A percentile compares a stretch with the other conserved stretches of the same genome.
Conservation (phyloP, 2,888 invertebrate genomes). For the Malacosoma neustria region DNA sequence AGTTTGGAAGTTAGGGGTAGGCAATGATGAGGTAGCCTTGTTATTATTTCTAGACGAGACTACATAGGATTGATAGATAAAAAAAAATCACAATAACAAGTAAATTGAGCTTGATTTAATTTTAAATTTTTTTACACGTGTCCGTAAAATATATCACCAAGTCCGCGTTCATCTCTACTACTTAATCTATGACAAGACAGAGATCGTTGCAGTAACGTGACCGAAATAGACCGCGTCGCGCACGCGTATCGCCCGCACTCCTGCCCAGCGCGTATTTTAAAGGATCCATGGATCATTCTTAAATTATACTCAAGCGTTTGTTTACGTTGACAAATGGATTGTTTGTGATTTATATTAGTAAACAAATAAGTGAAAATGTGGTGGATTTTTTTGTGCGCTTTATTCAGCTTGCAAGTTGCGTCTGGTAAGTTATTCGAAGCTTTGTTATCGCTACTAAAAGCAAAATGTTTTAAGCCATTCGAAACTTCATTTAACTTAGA, state of each 20-base stretch:
- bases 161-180: too few species aligned
- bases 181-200: slow-evolving; percentile 51
- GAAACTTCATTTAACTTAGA: too few species aligned
- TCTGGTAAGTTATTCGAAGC: background rate
- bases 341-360: background rate
- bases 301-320: slow-evolving; percentile 21
- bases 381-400: background rate
- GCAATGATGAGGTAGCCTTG: too few species aligned
- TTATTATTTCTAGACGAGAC: too few species aligned
- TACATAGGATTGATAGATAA: background rate
- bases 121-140: too few species aligned
- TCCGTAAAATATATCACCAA: too few species aligned
- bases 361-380: background rate
- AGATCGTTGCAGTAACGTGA: slow-evolving; percentile 45
- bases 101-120: too few species aligned
- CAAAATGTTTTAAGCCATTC: too few species aligned
- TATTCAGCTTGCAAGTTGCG: background rate
- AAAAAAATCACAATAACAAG: background rate
- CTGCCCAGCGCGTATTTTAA: slow-evolving; percentile 33
- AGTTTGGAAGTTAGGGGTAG: too few species aligned
- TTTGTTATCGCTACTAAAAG: too few species aligned
- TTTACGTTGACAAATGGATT: background rate
- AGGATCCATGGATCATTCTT: slow-evolving; percentile 39
- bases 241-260: slow-evolving; percentile 42
- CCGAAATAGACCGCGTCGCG: slow-evolving; percentile 59